These are phyloP conservation scores for Cromileptes altivelis DNA, from an alignment of 2,113 vertebrate species.

Conservation along the genomic window DNA sequence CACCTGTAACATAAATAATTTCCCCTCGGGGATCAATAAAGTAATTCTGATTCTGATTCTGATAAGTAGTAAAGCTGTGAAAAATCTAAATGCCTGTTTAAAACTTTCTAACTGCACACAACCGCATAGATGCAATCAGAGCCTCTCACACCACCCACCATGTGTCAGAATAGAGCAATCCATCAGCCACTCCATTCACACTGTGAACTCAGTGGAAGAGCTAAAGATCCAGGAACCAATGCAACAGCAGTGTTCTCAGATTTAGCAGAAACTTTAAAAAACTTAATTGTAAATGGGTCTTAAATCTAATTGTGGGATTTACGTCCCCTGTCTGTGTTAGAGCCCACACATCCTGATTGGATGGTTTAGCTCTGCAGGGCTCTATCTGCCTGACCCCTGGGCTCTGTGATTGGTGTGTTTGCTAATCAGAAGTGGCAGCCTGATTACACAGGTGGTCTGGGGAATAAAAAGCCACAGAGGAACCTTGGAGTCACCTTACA, in stretches of 20 bases:
- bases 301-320: constrained; percentile 52
- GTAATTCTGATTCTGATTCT: no score
- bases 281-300: constrained; percentile 44
- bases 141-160: constrained; percentile 22
- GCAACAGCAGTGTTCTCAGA: background rate
- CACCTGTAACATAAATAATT: no score
- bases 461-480: constrained; percentile 57
- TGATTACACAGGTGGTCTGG: constrained; percentile 68
- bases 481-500: constrained; percentile 76
- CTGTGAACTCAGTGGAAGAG: background rate
- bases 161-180: constrained; percentile 28
- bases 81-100: background rate
- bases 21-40: no score
- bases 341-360: constrained; percentile 61
- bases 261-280: constrained; percentile 42
- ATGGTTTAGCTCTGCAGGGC: constrained; percentile 32
- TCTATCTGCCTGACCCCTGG: constrained; percentile 35
- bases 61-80: constrained; percentile 2
- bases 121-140: constrained; percentile 32
- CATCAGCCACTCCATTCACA: constrained; percentile 24
- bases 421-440: constrained; percentile 71
- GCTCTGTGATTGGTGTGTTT: constrained; percentile 71
- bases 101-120: background rate
- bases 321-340: constrained; percentile 17
- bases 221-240: background rate